Conservation (phyloP, 2,113 vertebrate species). For the Nothobranchius kuhntae region DNA sequence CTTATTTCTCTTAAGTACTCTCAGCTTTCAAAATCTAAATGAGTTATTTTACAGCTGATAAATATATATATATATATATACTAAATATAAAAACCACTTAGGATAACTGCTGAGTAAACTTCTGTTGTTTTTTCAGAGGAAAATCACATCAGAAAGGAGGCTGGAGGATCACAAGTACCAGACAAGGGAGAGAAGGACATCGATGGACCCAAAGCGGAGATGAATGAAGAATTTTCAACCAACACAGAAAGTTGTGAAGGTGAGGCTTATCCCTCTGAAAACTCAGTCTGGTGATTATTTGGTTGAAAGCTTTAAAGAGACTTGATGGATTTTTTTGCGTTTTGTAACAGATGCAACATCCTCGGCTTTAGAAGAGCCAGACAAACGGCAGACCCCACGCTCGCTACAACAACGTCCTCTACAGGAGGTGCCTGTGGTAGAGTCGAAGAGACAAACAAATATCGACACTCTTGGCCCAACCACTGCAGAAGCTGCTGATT, state of each 20-base stretch:
- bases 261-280: background rate
- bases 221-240: accelerated
- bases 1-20: background rate
- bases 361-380: background rate
- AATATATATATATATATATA: no score
- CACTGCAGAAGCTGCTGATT: background rate
- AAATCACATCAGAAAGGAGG: accelerated
- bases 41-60: background rate
- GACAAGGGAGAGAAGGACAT: accelerated
- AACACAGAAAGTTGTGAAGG: background rate
- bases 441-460: background rate
- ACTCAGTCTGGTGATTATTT: background rate
- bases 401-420: background rate
- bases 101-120: background rate
- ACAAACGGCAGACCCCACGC: background rate
- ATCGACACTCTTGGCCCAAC: constrained; percentile 31
- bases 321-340: background rate
- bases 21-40: background rate
- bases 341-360: background rate
- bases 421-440: background rate
- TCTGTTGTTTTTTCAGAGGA: background rate
- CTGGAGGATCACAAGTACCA: accelerated
- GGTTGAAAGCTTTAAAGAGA: accelerated
- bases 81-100: no score
- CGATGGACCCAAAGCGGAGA: background rate